Evolutionary conservation across 2,888 invertebrate species (phyloP).

Genomic region (Proisotoma minuta): DNA sequence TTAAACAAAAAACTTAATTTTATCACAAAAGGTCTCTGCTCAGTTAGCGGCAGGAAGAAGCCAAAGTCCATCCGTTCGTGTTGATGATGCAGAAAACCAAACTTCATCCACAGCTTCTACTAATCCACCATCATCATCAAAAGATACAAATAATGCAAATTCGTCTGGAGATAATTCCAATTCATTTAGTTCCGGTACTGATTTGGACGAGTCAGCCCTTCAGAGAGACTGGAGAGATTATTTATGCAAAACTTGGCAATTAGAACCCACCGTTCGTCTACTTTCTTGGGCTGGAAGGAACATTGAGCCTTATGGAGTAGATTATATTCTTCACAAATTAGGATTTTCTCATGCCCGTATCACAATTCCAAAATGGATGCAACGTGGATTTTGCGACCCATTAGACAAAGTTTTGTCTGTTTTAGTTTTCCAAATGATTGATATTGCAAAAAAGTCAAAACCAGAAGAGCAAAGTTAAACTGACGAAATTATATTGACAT

Average conservation of each 20-base stretch:
- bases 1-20: neutral
- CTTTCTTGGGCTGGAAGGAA: slow-evolving; percentile 81
- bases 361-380: slow-evolving; percentile 99
- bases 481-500: too few species aligned
- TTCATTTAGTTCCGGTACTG: neutral
- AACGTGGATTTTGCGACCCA: slow-evolving; percentile 96
- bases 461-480: too few species aligned
- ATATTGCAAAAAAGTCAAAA: slow-evolving; percentile 51
- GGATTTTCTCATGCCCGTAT: slow-evolving; percentile 96
- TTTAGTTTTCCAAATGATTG: slow-evolving; percentile 67
- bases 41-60: slow-evolving; percentile 45
- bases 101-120: slow-evolving; percentile 5
- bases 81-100: slow-evolving; percentile 19
- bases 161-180: slow-evolving; percentile 9
- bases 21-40: slow-evolving; percentile 38
- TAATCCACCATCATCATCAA: slow-evolving; percentile 18
- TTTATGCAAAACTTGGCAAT: slow-evolving; percentile 90
- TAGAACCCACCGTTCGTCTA: slow-evolving; percentile 82
- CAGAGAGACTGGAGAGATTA: slow-evolving; percentile 85
- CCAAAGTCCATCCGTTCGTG: slow-evolving; percentile 39
- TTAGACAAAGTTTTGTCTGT: slow-evolving; percentile 85
- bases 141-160: slow-evolving; percentile 6
- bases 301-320: slow-evolving; percentile 96
- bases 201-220: slow-evolving; percentile 56
- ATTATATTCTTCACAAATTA: slow-evolving; percentile 94